A percentile compares a stretch with the other conserved stretches of the same genome.
Conservation (phyloP, 1,140 invertebrate genomes). For the Ceratina australensis region DNA sequence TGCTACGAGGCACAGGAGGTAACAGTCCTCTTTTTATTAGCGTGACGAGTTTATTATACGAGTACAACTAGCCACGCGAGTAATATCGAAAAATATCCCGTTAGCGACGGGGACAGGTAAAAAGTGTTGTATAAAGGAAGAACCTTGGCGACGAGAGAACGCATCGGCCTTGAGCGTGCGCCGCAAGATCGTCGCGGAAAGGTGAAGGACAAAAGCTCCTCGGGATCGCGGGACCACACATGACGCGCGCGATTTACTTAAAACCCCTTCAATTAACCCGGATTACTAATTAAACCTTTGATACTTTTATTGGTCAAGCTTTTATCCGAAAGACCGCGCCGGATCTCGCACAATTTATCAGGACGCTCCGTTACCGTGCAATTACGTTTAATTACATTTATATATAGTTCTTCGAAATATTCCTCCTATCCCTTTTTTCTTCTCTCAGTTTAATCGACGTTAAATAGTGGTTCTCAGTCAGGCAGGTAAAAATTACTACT, state of each 20-base stretch:
- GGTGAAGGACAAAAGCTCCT: constrained; percentile 47
- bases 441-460: background rate
- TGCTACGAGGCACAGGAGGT: background rate
- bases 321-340: constrained; percentile 5
- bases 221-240: constrained; percentile 30
- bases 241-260: constrained; percentile 7
- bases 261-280: constrained; percentile 42
- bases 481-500: background rate
- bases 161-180: constrained; percentile 49
- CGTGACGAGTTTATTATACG: background rate
- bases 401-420: background rate
- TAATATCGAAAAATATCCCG: background rate
- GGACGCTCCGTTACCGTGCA: background rate
- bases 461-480: background rate
- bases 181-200: constrained; percentile 46
- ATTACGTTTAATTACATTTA: constrained; percentile 3
- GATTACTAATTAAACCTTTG: constrained; percentile 38
- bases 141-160: constrained; percentile 48
- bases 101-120: constrained; percentile 18
- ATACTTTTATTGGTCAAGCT: constrained; percentile 15
- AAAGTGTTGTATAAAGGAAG: constrained; percentile 51
- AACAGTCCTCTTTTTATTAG: background rate
- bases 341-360: constrained; percentile 14
- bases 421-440: background rate
- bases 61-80: background rate